Evolutionary conservation across 2,113 vertebrate genomes (phyloP), one percentile per base, ranked within the genome.

Genomic region (Rhea pennata): DNA sequence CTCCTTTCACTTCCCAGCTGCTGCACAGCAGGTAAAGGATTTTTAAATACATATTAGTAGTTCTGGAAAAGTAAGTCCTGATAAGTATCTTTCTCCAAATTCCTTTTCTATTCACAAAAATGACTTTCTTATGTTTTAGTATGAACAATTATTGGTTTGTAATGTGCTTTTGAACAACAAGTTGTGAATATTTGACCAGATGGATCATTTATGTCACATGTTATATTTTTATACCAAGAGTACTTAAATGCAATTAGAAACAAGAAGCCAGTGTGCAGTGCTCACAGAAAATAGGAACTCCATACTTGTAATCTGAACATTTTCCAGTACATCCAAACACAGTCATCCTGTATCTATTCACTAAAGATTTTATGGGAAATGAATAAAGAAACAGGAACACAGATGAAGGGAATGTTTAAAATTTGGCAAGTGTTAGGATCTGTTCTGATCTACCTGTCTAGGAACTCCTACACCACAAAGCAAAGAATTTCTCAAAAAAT

Each of bases 1-100:
- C 61, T 96, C 90, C 81, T 94, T 91, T 87, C 58, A 59, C 62
- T 95, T 78, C 90, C 50, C 50, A 78, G 62, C 62, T 96, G 78
- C 76, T 92, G 70, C 75, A 81, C 75, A 78, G 83, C 65, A 88
- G 69, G 65, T 42, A 39, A 87, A 20, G 23, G 39, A 53, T 44
- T 95, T 81, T 91, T 88, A 93, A 96, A 78, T 87, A 46, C 56
- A 15, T 54, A 46, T 21, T 46, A 74, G 11, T n/a, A 42, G 27
- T 46, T 71, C 64, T 54, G 56, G 44, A 79, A 73, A 91, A 93
- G 67, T 87, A 85, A 66, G 88, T 92, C 33, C 76, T 92, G 80
- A 72, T 33, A 72, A 81, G 31, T 67, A 42, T 29, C 58, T 79
- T 42, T 42, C 80, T 56, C 75, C 11, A 40, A 24, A 19, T 79